Evolutionary conservation across 2,797 vertebrate species (phyloP).

Genomic region (Eulemur mongoz): DNA sequence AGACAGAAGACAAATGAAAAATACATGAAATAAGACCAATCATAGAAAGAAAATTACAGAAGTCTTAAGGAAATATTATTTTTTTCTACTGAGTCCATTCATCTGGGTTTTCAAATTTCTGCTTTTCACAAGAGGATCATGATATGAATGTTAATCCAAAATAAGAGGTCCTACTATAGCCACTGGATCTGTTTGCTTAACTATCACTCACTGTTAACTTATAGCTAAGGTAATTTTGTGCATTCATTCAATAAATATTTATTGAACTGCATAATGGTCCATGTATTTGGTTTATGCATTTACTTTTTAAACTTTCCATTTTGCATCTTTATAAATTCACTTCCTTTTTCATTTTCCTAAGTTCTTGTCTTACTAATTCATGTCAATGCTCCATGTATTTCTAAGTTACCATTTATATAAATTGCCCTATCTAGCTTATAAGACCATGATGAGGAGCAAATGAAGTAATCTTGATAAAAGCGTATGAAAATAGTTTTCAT

Average conservation of each 20-base stretch:
- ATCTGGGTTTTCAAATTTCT: conserved; percentile 12
- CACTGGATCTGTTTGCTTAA: background rate
- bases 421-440: background rate
- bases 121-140: background rate
- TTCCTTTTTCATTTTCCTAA: background rate
- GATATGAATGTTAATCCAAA: background rate
- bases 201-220: background rate
- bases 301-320: conserved; percentile 29
- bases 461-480: conserved; percentile 19
- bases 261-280: background rate
- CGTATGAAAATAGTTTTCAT: conserved; percentile 3
- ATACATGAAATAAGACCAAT: background rate
- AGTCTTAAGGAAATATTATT: conserved; percentile 36
- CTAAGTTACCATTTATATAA: background rate
- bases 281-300: background rate
- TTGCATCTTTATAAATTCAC: background rate
- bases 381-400: background rate
- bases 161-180: background rate
- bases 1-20: conserved; percentile 40
- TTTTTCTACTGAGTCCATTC: background rate
- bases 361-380: background rate
- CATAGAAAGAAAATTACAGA: conserved; percentile 24
- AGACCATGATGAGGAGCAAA: background rate
- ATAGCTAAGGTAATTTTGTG: background rate
- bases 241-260: background rate